A percentile compares a stretch with the other conserved stretches of the same genome.
Conservation (phyloP, 92 coral and sea anemone genomes). For the Porites rus region DNA sequence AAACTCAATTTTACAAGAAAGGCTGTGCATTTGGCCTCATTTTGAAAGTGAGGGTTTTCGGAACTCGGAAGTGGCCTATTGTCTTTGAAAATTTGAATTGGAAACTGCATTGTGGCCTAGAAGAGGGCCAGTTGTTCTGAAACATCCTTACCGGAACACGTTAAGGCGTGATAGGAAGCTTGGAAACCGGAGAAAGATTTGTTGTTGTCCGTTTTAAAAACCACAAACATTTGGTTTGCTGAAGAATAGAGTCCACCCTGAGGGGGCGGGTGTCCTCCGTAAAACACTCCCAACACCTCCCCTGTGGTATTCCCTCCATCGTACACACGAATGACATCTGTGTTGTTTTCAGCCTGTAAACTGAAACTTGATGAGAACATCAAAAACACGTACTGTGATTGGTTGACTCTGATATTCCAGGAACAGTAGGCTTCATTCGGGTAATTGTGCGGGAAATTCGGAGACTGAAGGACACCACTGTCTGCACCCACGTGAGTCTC, state of each 20-base stretch:
- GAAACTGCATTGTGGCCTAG: not conserved
- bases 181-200: conserved; percentile 32
- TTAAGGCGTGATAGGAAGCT: not conserved
- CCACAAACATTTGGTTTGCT: conserved; percentile 41
- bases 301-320: conserved; percentile 54
- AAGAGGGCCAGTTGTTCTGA: not conserved
- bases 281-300: not conserved
- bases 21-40: too few relatives aligned
- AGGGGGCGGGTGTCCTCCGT: not conserved
- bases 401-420: conserved; percentile 62
- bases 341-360: conserved; percentile 19
- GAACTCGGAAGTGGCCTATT: too few relatives aligned
- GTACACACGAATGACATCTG: conserved; percentile 46
- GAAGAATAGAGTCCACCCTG: conserved; percentile 37
- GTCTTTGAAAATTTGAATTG: too few relatives aligned
- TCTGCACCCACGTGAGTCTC: too few relatives aligned
- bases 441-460: conserved; percentile 54
- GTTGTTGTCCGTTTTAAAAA: conserved; percentile 46
- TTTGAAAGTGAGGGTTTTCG: too few relatives aligned
- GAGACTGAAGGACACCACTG: conserved; percentile 55
- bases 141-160: conserved; percentile 13
- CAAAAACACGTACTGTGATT: conserved; percentile 38
- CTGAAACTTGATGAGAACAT: conserved; percentile 43
- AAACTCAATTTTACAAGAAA: too few relatives aligned
- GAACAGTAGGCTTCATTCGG: conserved; percentile 76